These are phyloP conservation scores for Samia ricini DNA, from an alignment of 1,140 invertebrate species.

Conservation along the genomic window DNA sequence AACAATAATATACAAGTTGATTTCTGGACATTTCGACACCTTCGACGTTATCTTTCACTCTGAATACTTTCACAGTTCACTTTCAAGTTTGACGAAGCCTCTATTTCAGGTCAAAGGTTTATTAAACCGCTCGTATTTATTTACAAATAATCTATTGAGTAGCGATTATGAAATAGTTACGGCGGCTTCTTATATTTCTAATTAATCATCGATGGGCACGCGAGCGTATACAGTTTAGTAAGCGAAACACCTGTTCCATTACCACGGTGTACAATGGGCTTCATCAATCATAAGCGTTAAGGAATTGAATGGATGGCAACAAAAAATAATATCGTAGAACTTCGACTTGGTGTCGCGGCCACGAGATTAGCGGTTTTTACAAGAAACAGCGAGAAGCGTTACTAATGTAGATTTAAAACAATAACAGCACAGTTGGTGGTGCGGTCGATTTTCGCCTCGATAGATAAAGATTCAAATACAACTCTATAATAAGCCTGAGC, in stretches of 20 bases:
- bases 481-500: too few species aligned
- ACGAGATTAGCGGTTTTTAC: slow-evolving; percentile 6
- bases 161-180: background rate
- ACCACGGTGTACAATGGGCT: slow-evolving; percentile 18
- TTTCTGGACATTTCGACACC: too few species aligned
- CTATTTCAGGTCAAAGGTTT: too few species aligned
- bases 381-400: background rate
- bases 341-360: slow-evolving; percentile 13
- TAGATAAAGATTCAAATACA: too few species aligned
- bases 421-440: too few species aligned
- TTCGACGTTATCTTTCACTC: too few species aligned
- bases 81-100: too few species aligned
- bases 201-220: background rate
- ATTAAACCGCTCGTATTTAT: too few species aligned
- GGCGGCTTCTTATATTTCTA: background rate
- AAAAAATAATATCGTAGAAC: slow-evolving; percentile 33
- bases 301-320: slow-evolving; percentile 19
- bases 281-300: slow-evolving; percentile 29
- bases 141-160: background rate
- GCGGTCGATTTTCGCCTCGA: too few species aligned
- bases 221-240: background rate
- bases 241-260: slow-evolving; percentile 11
- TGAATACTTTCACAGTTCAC: too few species aligned
- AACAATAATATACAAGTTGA: too few species aligned
- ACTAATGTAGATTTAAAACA: too few species aligned